Evolutionary conservation across 2,113 vertebrate genomes (phyloP).

Genomic region (Eurypyga helias): DNA sequence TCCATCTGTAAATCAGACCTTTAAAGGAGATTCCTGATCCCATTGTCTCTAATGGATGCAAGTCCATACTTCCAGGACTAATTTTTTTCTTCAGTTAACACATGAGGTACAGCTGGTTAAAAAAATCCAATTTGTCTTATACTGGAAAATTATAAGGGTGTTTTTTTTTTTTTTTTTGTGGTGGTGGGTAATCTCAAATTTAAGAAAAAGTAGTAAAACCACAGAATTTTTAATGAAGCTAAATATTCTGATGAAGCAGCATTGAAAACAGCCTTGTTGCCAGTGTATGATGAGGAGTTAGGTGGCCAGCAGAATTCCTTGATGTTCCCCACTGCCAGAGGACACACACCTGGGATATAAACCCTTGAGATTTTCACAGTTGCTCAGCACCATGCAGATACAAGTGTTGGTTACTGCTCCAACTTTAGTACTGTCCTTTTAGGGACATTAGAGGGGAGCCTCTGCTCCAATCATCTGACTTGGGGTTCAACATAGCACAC

Average conservation of each 20-base stretch:
- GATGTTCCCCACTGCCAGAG: not conserved
- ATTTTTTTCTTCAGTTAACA: not conserved
- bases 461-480: not conserved
- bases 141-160: accelerated
- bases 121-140: not conserved
- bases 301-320: not conserved
- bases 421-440: not conserved
- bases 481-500: not conserved
- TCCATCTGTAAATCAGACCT: constrained; percentile 23
- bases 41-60: not conserved
- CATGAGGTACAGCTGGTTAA: not conserved
- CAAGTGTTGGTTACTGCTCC: not conserved
- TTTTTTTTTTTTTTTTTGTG: not conserved
- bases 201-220: not conserved
- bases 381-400: not conserved
- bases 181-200: accelerated
- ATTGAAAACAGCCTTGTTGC: not conserved
- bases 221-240: not conserved
- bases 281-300: accelerated
- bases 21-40: not conserved
- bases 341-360: not conserved
- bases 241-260: not conserved
- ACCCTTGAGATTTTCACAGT: not conserved
- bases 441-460: accelerated
- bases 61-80: not conserved